Conservation (phyloP, 2,888 invertebrate species). For the Rhimphoctona megacephalus region DNA sequence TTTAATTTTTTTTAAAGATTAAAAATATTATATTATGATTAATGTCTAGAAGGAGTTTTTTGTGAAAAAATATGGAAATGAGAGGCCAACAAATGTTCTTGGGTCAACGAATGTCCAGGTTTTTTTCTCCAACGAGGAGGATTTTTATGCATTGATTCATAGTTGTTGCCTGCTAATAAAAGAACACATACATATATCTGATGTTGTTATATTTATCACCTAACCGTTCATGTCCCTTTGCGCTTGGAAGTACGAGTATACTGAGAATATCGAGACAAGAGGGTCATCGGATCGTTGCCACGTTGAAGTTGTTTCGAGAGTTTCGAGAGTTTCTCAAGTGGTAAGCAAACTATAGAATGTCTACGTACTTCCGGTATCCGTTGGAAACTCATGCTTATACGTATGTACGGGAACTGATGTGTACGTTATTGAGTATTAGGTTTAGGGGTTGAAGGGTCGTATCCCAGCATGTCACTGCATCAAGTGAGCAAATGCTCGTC, state of each 20-base stretch:
- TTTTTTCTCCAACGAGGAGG: too few relatives aligned
- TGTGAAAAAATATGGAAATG: too few relatives aligned
- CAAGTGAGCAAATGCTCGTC: constrained; percentile 35
- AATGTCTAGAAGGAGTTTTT: too few relatives aligned
- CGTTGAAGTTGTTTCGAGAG: constrained; percentile 49
- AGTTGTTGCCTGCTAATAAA: too few relatives aligned
- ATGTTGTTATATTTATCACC: constrained; percentile 13
- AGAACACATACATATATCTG: not conserved
- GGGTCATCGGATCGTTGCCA: constrained; percentile 38
- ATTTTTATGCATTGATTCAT: too few relatives aligned
- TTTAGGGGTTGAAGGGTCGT: constrained; percentile 26
- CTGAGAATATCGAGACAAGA: constrained; percentile 7
- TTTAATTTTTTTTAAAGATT: too few relatives aligned
- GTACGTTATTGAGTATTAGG: constrained; percentile 43
- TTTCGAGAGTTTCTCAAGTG: constrained; percentile 55
- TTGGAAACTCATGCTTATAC: constrained; percentile 43
- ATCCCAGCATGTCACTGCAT: constrained; percentile 38
- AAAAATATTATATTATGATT: too few relatives aligned
- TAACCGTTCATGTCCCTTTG: constrained; percentile 7
- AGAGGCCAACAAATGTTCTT: too few relatives aligned
- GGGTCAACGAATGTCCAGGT: too few relatives aligned
- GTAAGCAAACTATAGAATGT: constrained; percentile 31
- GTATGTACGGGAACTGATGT: constrained; percentile 6
- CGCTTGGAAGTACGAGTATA: constrained; percentile 14
- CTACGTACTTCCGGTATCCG: constrained; percentile 33